phyloP scores from a whole-genome alignment of 2,888 invertebrate species.

The Eledona agricola region DNA sequence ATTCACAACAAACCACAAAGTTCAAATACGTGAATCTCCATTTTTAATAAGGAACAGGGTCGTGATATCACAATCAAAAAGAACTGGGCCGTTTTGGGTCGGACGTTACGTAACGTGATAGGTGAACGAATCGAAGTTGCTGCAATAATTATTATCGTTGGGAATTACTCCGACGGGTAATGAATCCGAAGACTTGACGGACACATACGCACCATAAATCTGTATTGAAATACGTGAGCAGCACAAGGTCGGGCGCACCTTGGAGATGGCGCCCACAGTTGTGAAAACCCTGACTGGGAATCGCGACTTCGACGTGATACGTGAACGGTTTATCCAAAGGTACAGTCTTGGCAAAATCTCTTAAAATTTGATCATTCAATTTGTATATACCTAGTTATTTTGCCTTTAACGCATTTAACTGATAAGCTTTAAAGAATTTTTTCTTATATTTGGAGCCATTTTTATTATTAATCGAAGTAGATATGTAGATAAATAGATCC shows the following conservation, averaged over 20 bases:
- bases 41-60: slow-evolving; percentile 18
- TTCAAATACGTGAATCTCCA: slow-evolving; percentile 41
- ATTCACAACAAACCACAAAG: slow-evolving; percentile 31
- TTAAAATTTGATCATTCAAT: too few species aligned
- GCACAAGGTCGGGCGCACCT: slow-evolving; percentile 56
- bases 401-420: too few species aligned
- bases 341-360: too few species aligned
- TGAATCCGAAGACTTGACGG: slow-evolving; percentile 36
- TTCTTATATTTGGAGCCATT: too few species aligned
- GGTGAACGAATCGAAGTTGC: slow-evolving; percentile 8
- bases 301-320: too few species aligned
- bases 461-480: too few species aligned
- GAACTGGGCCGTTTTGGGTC: slow-evolving; percentile 1
- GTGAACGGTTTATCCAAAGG: too few species aligned
- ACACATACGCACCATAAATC: slow-evolving; percentile 47
- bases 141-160: slow-evolving; percentile 24
- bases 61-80: too few species aligned
- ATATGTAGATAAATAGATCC: too few species aligned
- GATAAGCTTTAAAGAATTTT: too few species aligned
- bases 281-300: too few species aligned
- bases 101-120: slow-evolving; percentile 2
- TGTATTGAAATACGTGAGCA: slow-evolving; percentile 51
- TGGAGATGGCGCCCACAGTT: slow-evolving; percentile 52
- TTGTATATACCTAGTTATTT: too few species aligned
- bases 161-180: slow-evolving; percentile 41